Percentiles rank a stretch among this genome's conserved stretches.
Conservation (phyloP, 2,888 invertebrate genomes). For the Endotricha flammealis region DNA sequence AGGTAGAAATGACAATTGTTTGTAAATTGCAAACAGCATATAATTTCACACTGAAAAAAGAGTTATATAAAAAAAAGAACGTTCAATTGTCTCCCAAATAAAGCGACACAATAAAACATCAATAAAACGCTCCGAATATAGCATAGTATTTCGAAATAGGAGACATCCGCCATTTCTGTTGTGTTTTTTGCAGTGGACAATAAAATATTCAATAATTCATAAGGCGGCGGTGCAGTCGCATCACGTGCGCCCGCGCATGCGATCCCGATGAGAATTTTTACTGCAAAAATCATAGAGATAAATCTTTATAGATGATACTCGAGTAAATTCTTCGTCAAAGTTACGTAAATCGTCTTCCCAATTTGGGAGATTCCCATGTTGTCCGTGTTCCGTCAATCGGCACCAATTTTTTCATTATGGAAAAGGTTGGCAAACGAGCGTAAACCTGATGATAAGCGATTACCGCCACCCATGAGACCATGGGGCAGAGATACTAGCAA, state of each 20-base stretch:
- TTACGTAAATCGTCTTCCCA: too few relatives aligned
- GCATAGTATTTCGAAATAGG: constrained; percentile 70
- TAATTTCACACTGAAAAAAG: constrained; percentile 12
- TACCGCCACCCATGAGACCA: too few relatives aligned
- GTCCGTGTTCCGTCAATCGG: too few relatives aligned
- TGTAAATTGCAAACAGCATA: constrained; percentile 24
- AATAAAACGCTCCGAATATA: constrained; percentile 45
- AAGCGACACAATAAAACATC: constrained; percentile 57
- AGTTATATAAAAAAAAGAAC: constrained; percentile 30
- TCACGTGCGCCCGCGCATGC: constrained; percentile 54
- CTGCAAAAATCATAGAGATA: constrained; percentile 60
- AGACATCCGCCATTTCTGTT: constrained; percentile 45
- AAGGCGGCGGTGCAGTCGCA: constrained; percentile 55
- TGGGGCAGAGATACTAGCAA: too few relatives aligned
- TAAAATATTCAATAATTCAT: constrained; percentile 76
- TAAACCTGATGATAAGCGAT: too few relatives aligned
- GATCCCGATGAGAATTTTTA: constrained; percentile 33
- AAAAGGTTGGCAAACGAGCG: too few relatives aligned
- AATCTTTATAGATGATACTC: too few relatives aligned
- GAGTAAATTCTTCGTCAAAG: too few relatives aligned
- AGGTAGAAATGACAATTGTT: background rate
- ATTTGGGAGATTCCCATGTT: too few relatives aligned
- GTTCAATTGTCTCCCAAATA: constrained; percentile 61
- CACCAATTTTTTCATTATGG: too few relatives aligned
- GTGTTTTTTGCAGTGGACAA: constrained; percentile 65